A percentile compares a stretch with the other conserved stretches of the same genome.
Evolutionary conservation across 1,140 invertebrate species (phyloP).

Genomic region (Ceratina japonica): DNA sequence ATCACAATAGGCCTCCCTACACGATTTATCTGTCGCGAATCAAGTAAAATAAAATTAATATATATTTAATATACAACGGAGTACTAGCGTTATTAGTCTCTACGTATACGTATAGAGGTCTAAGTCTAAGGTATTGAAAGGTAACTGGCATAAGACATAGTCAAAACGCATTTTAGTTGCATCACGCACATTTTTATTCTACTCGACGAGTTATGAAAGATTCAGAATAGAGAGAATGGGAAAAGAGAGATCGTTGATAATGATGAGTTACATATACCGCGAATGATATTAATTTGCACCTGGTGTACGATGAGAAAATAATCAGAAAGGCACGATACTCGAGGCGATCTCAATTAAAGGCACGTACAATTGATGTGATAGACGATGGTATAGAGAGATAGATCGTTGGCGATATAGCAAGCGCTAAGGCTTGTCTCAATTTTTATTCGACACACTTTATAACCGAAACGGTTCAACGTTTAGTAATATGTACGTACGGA

Average conservation of each 20-base stretch:
- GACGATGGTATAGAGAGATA: constrained; percentile 30
- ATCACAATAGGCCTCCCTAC: no score
- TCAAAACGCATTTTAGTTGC: not conserved
- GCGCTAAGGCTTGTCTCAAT: constrained; percentile 50
- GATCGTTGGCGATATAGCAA: constrained; percentile 46
- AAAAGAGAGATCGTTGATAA: not conserved
- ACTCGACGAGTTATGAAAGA: constrained; percentile 21
- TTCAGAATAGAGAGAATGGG: constrained; percentile 9
- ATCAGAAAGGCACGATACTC: constrained; percentile 54
- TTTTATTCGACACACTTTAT: constrained; percentile 56
- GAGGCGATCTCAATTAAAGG: constrained; percentile 56
- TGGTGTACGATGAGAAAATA: constrained; percentile 49
- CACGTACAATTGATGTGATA: constrained; percentile 39
- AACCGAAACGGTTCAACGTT: constrained; percentile 36
- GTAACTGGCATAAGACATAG: not conserved
- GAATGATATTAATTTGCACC: constrained; percentile 44
- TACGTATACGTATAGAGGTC: no score
- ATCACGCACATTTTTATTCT: constrained; percentile 36
- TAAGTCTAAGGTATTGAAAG: no score
- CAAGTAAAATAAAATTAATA: no score
- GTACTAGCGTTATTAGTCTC: no score
- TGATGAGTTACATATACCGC: constrained; percentile 2
- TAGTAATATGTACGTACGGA: constrained; percentile 23
- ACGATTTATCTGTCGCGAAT: no score
- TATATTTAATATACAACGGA: no score